These are phyloP conservation scores for Camponotus pennsylvanicus DNA, from an alignment of 1,140 invertebrate species.

Conservation along the genomic window DNA sequence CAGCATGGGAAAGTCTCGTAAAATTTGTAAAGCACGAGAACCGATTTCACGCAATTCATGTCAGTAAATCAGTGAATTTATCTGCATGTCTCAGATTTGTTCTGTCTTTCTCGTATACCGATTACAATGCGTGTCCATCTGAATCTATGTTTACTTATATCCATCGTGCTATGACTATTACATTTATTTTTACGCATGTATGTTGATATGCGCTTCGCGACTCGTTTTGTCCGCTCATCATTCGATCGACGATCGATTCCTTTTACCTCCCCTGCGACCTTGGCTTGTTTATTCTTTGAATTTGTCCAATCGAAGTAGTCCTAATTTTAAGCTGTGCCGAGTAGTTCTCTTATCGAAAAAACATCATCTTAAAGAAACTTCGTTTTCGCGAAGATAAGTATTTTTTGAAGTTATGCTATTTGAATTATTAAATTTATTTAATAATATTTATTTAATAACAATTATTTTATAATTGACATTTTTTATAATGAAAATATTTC, in stretches of 20 bases:
- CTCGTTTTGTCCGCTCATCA: not conserved
- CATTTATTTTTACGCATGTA: constrained; percentile 37
- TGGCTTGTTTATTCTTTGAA: constrained; percentile 44
- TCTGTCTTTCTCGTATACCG: not conserved
- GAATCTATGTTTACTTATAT: constrained; percentile 34
- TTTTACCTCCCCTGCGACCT: not conserved
- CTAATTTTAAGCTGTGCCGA: constrained; percentile 44
- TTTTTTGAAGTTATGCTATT: not conserved
- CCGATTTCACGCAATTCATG: constrained; percentile 4
- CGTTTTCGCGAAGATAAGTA: not conserved
- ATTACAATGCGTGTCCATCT: not conserved
- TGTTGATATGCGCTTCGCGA: not conserved
- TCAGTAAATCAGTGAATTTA: constrained; percentile 28
- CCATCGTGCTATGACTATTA: not conserved
- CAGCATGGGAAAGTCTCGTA: constrained; percentile 38
- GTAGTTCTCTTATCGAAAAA: constrained; percentile 18
- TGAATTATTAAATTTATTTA: constrained; percentile 19
- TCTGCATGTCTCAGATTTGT: not conserved
- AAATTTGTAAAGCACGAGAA: constrained; percentile 43
- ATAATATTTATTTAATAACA: constrained; percentile 30
- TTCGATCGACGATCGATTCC: constrained; percentile 19
- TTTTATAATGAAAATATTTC: not conserved
- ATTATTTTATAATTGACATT: not conserved
- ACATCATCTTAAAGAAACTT: not conserved
- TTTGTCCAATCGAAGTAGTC: constrained; percentile 7